A percentile compares a stretch with the other conserved stretches of the same genome.
Evolutionary conservation across 2,888 invertebrate genomes (phyloP).

Genomic region (Pemphredon lugubris): DNA sequence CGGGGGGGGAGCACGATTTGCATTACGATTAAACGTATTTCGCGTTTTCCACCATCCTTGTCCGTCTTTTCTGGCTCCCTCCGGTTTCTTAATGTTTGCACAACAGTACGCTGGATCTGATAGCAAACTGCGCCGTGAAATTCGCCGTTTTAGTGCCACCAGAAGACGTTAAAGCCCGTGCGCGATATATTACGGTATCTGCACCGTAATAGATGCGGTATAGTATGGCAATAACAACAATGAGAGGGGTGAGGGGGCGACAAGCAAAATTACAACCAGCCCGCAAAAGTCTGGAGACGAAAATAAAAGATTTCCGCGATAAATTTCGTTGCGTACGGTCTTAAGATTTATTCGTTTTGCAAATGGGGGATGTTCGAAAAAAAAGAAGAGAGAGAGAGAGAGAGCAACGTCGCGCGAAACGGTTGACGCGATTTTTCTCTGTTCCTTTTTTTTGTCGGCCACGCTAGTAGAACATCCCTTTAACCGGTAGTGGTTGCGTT

Average conservation of each 20-base stretch:
- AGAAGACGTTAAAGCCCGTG: constrained; percentile 34
- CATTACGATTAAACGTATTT: no score
- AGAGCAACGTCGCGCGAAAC: constrained; percentile 11
- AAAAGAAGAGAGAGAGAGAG: no score
- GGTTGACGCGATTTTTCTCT: background rate
- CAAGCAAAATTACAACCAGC: no score
- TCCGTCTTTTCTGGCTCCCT: background rate
- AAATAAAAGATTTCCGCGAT: constrained; percentile 10
- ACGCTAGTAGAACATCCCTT: constrained; percentile 21
- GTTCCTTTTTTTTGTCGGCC: background rate
- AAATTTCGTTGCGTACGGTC: constrained; percentile 9
- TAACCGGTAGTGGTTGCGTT: constrained; percentile 22
- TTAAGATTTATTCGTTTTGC: constrained; percentile 19
- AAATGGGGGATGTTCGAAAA: background rate
- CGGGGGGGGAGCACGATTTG: no score
- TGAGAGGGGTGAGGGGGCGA: constrained; percentile 8
- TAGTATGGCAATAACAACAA: constrained; percentile 18
- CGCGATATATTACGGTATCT: constrained; percentile 25
- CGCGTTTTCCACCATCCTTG: background rate
- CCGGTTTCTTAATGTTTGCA: constrained; percentile 1
- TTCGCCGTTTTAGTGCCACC: constrained; percentile 15
- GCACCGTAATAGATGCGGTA: constrained; percentile 22
- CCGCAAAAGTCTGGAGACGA: no score
- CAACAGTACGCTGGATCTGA: background rate
- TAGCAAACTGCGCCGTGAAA: constrained; percentile 13